Percentiles rank a stretch among this genome's conserved stretches.
Conservation (phyloP, 1,140 invertebrate genomes). For the Lordiphosa collinella region DNA sequence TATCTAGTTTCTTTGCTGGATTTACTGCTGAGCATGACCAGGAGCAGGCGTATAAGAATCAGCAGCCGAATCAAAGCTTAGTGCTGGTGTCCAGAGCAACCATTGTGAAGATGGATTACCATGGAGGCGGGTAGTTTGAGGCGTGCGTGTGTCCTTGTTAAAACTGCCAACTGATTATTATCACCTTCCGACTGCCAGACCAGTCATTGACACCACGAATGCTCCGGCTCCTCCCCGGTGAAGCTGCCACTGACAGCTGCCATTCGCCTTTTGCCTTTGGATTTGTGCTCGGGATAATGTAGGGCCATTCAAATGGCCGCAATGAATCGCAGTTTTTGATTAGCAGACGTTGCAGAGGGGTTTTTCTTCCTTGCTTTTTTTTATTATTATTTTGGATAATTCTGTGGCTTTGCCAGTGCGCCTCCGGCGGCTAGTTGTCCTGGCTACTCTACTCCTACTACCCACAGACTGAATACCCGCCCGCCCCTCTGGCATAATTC, state of each 20-base stretch:
- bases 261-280: slow-evolving; percentile 39
- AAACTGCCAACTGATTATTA: slow-evolving; percentile 73
- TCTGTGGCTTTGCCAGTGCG: not conserved
- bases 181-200: slow-evolving; percentile 52
- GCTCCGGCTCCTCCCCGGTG: slow-evolving; percentile 1
- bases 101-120: slow-evolving; percentile 74
- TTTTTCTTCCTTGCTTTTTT: no score
- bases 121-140: slow-evolving; percentile 43
- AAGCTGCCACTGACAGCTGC: slow-evolving; percentile 42
- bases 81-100: slow-evolving; percentile 29
- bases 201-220: slow-evolving; percentile 69
- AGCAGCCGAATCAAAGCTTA: not conserved
- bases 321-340: slow-evolving; percentile 74
- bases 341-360: slow-evolving; percentile 20
- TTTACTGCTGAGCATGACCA: slow-evolving; percentile 39
- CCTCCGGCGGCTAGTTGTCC: slow-evolving; percentile 22
- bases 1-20: slow-evolving; percentile 60
- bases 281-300: slow-evolving; percentile 1
- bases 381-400: no score
- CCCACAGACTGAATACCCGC: no score
- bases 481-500: slow-evolving; percentile 36
- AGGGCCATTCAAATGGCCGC: slow-evolving; percentile 20
- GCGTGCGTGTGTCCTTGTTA: slow-evolving; percentile 64
- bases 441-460: slow-evolving; percentile 30
- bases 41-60: slow-evolving; percentile 1